Base-by-base conservation (phyloP, 2,888 invertebrate species). In the Drosophila picticornis region DNA sequence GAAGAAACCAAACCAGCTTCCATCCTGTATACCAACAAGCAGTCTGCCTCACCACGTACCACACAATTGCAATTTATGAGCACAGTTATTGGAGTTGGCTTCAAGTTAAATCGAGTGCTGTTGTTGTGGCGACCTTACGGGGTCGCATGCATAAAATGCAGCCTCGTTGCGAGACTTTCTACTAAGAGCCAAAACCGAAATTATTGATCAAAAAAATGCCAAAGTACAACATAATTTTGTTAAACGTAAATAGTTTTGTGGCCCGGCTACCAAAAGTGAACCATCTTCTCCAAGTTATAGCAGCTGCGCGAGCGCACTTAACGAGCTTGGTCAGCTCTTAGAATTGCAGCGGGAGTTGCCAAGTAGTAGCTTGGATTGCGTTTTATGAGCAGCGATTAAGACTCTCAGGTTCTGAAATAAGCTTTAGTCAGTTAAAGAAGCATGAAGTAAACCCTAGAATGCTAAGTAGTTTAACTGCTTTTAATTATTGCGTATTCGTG, bases 51-150 rank as follows among this genome's bases (percentile, higher is more conserved):
- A 46, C 60, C 60, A 65, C 61, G 76, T 68, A 71, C 46, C 74
- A 71, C 80, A 81, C 86, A 83, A 83, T 75, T 85, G 88, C 85
- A 86, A 84, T 88, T 85, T 85, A 85, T 88, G 85, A 77, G 71
- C 68, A 51, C 74, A 74, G 71, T 57, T 64, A 61, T 58, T 63
- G 72, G 53, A 55, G 48, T 38, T 75, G 70, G 36, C 53, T 67
- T 53, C 40, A 25, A 31, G 67, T 31, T 60, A 43, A 25, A 38
- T 43, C 34, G 10, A 59, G 10, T 34, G 57, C n/a, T 68, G 57
- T 13, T 57, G 16, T 57, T 43, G 40, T 43, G 55, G 32, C 72
- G 84, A 85, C 87, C 85, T 85, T 68, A 72, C 36, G 74, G 89
- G 87, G 89, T 85, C 84, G 81, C 84, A 74, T 88, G 86, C 81